Base-by-base conservation (phyloP, 2,888 invertebrate species). In the Nymphalis c-album region DNA sequence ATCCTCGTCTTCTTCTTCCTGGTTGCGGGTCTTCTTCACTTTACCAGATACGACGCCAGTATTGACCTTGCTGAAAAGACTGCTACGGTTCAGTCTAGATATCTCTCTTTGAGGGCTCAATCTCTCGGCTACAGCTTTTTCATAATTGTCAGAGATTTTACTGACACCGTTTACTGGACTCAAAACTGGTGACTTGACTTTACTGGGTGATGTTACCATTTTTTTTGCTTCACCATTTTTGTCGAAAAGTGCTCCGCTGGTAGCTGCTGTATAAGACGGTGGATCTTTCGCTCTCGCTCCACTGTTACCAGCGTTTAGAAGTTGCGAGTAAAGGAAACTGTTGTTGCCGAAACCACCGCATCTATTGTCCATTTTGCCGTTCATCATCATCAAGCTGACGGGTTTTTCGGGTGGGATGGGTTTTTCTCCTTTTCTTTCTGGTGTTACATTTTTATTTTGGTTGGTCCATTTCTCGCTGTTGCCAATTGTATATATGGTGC, bases 101-200 rank as follows among this genome's bases (percentile, higher is more conserved):
- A 79, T 77, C 71, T 90, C 91, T 60, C 85, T 76, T 66, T 87
- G 90, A 16, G 91, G 91, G 62, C 90, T 88, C 51, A 87, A 81
- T 45, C 91, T 80, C 71, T 91, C 91, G 1, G 92, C 90, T 58
- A 92, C 84, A 17, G 93, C 92, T 64, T 85, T 81, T 74, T 92
- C 92, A 74, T 92, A 92, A 74, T 92, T 92, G 69, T 93, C 93
- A 0, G 92, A 92, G 70, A 93, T 92, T 71, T 92, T 92, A 69
- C 92, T 91, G 6, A 90, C 82, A 1, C 91, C 90, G 73, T 91
- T 90, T 18, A 89, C 84, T 6, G 90, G 90, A 69, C 88, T 90
- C 13, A 87, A 85, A 17, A 81, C 77, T 0, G 87, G 87, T 0
- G 89, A 87, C 62, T 82, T 85, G 17, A 63, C 66, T 74, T 84